phyloP scores from a whole-genome alignment of 2,797 vertebrate species.

The Masticophis lateralis region DNA sequence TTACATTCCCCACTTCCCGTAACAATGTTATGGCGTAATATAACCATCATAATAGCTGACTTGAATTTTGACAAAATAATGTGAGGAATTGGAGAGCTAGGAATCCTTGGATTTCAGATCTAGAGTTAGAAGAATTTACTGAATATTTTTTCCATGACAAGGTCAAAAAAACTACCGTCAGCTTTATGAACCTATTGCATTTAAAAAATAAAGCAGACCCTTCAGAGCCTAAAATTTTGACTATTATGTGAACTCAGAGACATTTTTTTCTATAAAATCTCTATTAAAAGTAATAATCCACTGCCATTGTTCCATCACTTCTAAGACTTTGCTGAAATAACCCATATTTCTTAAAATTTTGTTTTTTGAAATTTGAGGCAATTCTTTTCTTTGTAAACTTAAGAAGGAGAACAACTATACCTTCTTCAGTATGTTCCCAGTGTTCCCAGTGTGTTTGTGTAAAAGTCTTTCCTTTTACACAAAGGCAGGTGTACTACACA shows the following conservation, averaged over 20 bases:
- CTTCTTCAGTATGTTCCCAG: neutral
- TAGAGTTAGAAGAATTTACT: slow-evolving; percentile 56
- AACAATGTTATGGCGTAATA: neutral
- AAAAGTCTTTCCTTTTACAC: slow-evolving; percentile 17
- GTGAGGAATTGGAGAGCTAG: slow-evolving; percentile 53
- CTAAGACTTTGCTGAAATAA: slow-evolving; percentile 6
- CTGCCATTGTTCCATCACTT: slow-evolving; percentile 19
- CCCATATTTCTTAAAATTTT: slow-evolving; percentile 8
- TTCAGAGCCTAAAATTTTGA: neutral
- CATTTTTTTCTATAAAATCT: slow-evolving; percentile 44
- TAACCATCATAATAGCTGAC: slow-evolving; percentile 46
- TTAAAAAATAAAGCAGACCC: slow-evolving; percentile 43
- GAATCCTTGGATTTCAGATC: slow-evolving; percentile 51
- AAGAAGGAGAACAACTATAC: neutral
- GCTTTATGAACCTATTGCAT: slow-evolving; percentile 31
- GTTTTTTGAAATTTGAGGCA: neutral
- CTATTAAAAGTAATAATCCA: slow-evolving; percentile 29
- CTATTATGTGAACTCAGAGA: neutral
- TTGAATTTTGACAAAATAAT: slow-evolving; percentile 23
- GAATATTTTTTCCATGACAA: slow-evolving; percentile 55
- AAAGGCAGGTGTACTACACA: neutral
- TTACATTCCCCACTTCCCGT: slow-evolving; percentile 6
- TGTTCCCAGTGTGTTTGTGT: neutral
- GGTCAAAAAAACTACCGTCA: slow-evolving; percentile 40
- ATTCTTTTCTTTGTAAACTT: neutral